Base-by-base conservation (phyloP, 2,113 vertebrate genomes). In the Cheirogaleus medius region DNA sequence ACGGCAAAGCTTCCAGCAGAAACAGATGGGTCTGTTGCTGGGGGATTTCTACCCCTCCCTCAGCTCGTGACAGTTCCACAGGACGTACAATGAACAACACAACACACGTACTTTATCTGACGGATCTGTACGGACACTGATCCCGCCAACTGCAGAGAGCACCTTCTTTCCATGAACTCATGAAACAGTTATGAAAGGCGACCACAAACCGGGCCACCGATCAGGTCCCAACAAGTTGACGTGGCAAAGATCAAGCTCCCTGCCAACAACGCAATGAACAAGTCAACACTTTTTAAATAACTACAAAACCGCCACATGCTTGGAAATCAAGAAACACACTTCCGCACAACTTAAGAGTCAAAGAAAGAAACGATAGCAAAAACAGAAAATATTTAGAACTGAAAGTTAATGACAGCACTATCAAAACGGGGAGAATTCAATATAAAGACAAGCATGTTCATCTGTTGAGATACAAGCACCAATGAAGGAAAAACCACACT, bases 51-150 rank as follows among this genome's bases (percentile, higher is more conserved):
- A 5, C 68, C 42, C 42, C 15, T 14, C n/a, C 0, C 27, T 8
- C 4, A 0, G 27, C 3, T 8, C 20, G 10, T 8, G 44, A 17
- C n/a, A 44, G 44, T 18, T 3, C 0, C 5, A 25, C 2, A 14
- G 64, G n/a, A 37, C 6, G 27, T 0, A 5, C 39, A 4, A 11
- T 8, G 3, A 1, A 32, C 2, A 2, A 8, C 12, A 3, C 18
- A 1, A 2, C 3, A 12, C 1, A 37, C 18, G 12, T 5, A 3
- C 25, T 37, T n/a, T 25, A 21, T 15, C 80, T 14, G 1, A 11
- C 2, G 4, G 42, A 32, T 5, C 63, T 39, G 15, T 2, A 0
- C 29, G 18, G 20, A 69, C 64, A 4, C 74, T 8, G 44, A 32
- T 27, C 8, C 23, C 87, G 6, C 27, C 3, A 34, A 12, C 5